phyloP scores from a whole-genome alignment of 2,113 vertebrate species.

The Spizaetus ornatus region DNA sequence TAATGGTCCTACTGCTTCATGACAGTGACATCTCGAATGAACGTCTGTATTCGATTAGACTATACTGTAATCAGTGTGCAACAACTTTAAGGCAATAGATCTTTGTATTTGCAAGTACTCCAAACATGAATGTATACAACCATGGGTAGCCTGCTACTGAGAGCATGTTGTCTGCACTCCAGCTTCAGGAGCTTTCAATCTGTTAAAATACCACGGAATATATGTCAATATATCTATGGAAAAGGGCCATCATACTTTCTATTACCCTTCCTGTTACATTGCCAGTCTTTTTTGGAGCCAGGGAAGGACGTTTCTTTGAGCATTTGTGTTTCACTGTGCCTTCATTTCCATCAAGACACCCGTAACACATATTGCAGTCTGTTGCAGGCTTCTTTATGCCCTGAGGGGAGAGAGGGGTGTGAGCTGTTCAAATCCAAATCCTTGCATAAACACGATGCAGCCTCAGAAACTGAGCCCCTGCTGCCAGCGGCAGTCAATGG shows the following conservation, averaged over 20 bases:
- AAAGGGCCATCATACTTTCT: constrained; percentile 24
- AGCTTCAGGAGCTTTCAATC: constrained; percentile 16
- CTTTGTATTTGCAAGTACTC: not conserved
- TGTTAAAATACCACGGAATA: constrained; percentile 20
- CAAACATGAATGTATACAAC: not conserved
- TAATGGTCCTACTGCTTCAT: not conserved
- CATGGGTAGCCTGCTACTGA: not conserved
- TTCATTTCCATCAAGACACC: constrained; percentile 47
- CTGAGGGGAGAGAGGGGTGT: constrained; percentile 15
- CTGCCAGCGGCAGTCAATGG: not conserved
- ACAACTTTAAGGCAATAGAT: not conserved
- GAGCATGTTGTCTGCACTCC: not conserved
- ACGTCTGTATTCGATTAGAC: not conserved
- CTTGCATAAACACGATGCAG: not conserved
- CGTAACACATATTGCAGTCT: constrained; percentile 55
- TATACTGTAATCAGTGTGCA: not conserved
- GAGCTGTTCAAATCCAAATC: constrained; percentile 42
- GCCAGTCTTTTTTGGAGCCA: constrained; percentile 27
- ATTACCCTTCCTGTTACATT: constrained; percentile 9
- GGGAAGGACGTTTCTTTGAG: constrained; percentile 28
- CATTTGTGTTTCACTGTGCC: constrained; percentile 19
- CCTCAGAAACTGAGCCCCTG: not conserved
- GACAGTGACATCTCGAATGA: not conserved
- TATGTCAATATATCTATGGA: constrained; percentile 40
- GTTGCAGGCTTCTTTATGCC: constrained; percentile 43